A percentile compares a stretch with the other conserved stretches of the same genome.
These are phyloP conservation scores for Euplexia lucipara DNA, from an alignment of 2,888 invertebrate genomes.

Conservation along the genomic window DNA sequence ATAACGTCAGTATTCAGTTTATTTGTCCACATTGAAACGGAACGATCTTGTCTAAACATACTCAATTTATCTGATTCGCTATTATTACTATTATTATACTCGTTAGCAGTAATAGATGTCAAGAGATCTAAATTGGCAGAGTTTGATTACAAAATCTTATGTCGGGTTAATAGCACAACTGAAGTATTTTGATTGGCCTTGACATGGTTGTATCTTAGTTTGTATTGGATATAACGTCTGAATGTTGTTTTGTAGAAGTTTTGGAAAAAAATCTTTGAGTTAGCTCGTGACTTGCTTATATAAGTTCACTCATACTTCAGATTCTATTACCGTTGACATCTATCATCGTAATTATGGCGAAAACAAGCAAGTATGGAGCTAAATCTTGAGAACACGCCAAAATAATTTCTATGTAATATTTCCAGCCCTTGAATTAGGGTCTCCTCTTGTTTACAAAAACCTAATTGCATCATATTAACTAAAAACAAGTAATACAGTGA, in stretches of 20 bases:
- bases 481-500: neutral
- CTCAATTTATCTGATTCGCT: slow-evolving; percentile 74
- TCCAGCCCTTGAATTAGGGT: neutral
- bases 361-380: neutral
- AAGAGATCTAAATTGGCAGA: slow-evolving; percentile 46
- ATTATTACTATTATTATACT: slow-evolving; percentile 80
- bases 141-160: slow-evolving; percentile 47
- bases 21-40: slow-evolving; percentile 75
- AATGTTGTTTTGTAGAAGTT: neutral
- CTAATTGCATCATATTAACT: slow-evolving; percentile 5
- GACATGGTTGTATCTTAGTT: slow-evolving; percentile 56
- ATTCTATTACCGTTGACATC: neutral
- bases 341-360: neutral
- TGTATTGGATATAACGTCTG: neutral
- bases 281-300: neutral
- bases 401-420: neutral
- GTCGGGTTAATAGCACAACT: slow-evolving; percentile 29
- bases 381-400: neutral
- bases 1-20: slow-evolving; percentile 73
- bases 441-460: neutral
- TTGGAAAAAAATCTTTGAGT: neutral
- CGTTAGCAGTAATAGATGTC: slow-evolving; percentile 72
- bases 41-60: slow-evolving; percentile 77
- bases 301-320: neutral
- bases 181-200: slow-evolving; percentile 59